Base-by-base conservation (phyloP, 2,797 vertebrate species). In the Pipistrellus pipistrellus region DNA sequence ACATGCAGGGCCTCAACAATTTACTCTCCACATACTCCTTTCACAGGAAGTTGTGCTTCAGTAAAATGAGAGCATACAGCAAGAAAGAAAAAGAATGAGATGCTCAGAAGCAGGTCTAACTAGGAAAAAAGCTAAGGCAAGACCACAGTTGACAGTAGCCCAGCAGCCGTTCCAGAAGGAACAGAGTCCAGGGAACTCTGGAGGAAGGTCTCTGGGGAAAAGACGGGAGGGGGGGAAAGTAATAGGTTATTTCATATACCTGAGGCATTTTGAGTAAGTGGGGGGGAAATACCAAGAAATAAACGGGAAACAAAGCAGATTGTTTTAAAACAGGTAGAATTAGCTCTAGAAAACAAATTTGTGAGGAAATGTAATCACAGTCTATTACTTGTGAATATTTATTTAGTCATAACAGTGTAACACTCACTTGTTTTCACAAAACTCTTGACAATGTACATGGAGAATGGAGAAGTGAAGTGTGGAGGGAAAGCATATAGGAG, bases 71-170 rank as follows among this genome's bases (percentile, higher is more conserved):
- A 48, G 6, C 57, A n/a, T 14, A 44, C 4, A 59, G 46, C 48
- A 95, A 95, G 41, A 71, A 93, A 84, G 73, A 77, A 35, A 48
- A 88, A 82, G 32, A 86, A 23, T 17, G 38, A 53, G 76, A 59
- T 21, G 48, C 53, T 38, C 86, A 86, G 44, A 91, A 90, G 51
- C 18, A 86, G 38, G 17, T 83, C 66, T 78, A 69, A 83, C 17
- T 82, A 14, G 27, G 57, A 35, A 80, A 86, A 48, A 68, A 35
- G 75, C 17, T 51, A 38, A 71, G 51, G 35, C 62, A 48, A 10
- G 80, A 71, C 27, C 41, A n/a, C 20, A 83, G 62, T 57, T 1
- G 25, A 77, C 71, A 25, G 27, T 72, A 53, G 59, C 44, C 53
- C 38, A 25, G 55, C 62, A 48, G 32, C 3, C 13, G 1, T 69